These are phyloP conservation scores for Tipula unca DNA, from an alignment of 2,888 invertebrate genomes.

Conservation along the genomic window DNA sequence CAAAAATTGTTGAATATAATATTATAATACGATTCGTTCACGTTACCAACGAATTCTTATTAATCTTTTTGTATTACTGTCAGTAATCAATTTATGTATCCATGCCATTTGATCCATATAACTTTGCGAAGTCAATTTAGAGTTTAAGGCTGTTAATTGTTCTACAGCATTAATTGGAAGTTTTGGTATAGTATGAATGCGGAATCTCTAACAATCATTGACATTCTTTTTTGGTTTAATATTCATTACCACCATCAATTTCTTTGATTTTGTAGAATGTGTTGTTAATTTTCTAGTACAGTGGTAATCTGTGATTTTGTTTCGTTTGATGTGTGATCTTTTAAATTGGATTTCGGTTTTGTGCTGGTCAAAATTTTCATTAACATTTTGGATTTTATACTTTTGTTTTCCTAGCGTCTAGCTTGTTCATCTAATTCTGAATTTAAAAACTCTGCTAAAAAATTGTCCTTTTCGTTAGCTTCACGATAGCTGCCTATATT, in stretches of 20 bases:
- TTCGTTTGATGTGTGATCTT: not conserved
- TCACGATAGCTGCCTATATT: too few relatives aligned
- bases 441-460: not conserved
- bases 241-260: not conserved
- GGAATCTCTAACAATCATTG: not conserved
- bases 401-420: not conserved
- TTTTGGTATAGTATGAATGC: not conserved
- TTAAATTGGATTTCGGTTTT: not conserved
- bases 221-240: not conserved
- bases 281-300: not conserved
- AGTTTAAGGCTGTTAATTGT: not conserved
- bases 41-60: not conserved
- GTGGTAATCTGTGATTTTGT: not conserved
- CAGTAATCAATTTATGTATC: not conserved
- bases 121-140: not conserved
- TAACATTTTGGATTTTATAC: not conserved
- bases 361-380: not conserved
- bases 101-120: constrained; percentile 14
- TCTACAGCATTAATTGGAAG: not conserved
- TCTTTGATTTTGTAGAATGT: not conserved
- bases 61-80: not conserved
- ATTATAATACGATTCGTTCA: too few relatives aligned
- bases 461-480: not conserved
- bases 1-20: too few relatives aligned
- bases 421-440: too few relatives aligned